phyloP scores from a whole-genome alignment of 2,888 invertebrate species.

The Monochamus alternatus region DNA sequence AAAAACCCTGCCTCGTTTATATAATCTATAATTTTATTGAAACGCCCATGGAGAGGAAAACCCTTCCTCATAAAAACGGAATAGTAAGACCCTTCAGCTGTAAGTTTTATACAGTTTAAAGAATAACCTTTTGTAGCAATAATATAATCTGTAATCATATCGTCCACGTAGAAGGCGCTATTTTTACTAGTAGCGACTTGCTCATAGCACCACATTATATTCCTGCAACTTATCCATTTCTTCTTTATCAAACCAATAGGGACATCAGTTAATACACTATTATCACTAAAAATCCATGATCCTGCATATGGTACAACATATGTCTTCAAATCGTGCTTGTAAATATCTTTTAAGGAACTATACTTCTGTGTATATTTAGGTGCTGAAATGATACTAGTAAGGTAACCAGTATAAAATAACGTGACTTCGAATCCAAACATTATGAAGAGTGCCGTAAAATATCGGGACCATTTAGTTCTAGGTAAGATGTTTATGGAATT shows the following conservation, averaged over 20 bases:
- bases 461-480: background rate
- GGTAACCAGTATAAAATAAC: background rate
- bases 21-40: background rate
- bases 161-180: background rate
- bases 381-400: background rate
- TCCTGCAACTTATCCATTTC: background rate
- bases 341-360: background rate
- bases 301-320: background rate
- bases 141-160: background rate
- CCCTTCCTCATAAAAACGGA: slow-evolving; percentile 4
- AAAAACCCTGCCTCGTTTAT: slow-evolving; percentile 1
- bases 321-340: background rate
- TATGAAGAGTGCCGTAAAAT: background rate
- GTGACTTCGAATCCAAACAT: background rate
- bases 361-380: slow-evolving; percentile 9
- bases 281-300: no score
- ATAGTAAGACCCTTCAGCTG: background rate
- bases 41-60: background rate
- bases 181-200: background rate
- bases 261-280: background rate
- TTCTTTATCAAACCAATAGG: background rate
- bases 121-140: background rate
- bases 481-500: background rate
- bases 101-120: background rate
- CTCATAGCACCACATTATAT: background rate